Conservation (phyloP, 2,797 vertebrate genomes). For the Microctenopoma steveboyesi region DNA sequence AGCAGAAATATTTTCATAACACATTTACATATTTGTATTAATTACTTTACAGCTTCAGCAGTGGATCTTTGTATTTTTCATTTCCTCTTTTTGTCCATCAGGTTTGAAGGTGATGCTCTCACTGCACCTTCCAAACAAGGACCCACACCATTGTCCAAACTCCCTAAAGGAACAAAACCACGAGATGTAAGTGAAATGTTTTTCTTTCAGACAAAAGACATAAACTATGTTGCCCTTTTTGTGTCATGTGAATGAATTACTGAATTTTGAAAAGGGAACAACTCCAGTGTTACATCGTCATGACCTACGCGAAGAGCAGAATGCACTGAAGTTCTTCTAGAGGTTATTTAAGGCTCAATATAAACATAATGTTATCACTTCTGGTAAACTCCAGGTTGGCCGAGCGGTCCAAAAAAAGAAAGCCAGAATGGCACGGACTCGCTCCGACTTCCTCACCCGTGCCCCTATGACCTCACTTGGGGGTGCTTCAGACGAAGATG, state of each 20-base stretch:
- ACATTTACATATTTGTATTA: not conserved
- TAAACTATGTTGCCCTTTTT: conserved; percentile 27
- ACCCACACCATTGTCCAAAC: conserved; percentile 54
- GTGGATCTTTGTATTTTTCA: not conserved
- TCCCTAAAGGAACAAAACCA: conserved; percentile 70
- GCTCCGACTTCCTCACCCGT: conserved; percentile 99
- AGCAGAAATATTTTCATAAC: too few species aligned
- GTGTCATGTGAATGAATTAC: conserved; percentile 36
- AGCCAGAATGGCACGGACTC: conserved; percentile 98
- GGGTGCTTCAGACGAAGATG: conserved; percentile 95
- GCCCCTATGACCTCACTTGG: conserved; percentile 89
- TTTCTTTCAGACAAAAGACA: not conserved
- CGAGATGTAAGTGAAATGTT: conserved; percentile 69
- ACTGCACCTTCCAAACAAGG: conserved; percentile 56
- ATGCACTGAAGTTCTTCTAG: conserved; percentile 22
- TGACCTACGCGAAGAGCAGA: conserved; percentile 16
- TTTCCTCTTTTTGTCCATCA: conserved; percentile 57
- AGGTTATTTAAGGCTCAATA: conserved; percentile 40
- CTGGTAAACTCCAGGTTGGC: conserved; percentile 91
- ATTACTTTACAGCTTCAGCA: not conserved
- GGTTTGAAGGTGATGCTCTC: conserved; percentile 80
- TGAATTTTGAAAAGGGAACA: conserved; percentile 8
- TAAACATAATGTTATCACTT: conserved; percentile 85
- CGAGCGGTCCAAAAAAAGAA: conserved; percentile 95
- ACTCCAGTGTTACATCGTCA: not conserved